Conservation (phyloP, 2,113 vertebrate genomes). For the Melanerpes aurifrons region DNA sequence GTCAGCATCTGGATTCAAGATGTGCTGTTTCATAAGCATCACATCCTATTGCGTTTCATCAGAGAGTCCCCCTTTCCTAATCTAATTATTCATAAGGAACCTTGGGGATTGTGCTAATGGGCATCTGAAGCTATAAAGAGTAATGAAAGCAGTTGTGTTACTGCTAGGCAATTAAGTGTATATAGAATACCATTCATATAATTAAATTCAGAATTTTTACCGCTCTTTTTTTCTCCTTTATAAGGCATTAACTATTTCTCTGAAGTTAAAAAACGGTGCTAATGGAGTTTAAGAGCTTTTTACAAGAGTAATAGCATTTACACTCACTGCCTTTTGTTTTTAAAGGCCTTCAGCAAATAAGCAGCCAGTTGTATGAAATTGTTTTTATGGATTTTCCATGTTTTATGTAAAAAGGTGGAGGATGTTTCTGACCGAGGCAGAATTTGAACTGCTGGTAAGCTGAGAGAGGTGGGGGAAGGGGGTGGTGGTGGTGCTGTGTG, state of each 20-base stretch:
- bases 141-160: slow-evolving; percentile 65
- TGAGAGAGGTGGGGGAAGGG: too few relatives aligned
- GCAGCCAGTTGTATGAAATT: background rate
- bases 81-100: slow-evolving; percentile 64
- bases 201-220: slow-evolving; percentile 54
- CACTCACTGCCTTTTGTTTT: background rate
- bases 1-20: slow-evolving; percentile 74
- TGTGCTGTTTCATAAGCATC: slow-evolving; percentile 50
- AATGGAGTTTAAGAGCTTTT: slow-evolving; percentile 11
- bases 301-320: background rate
- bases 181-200: slow-evolving; percentile 32
- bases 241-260: background rate
- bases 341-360: background rate
- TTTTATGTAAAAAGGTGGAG: background rate
- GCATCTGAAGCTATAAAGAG: slow-evolving; percentile 64
- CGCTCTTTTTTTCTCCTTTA: background rate
- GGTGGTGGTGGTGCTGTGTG: background rate
- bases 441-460: background rate
- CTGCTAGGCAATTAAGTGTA: slow-evolving; percentile 46
- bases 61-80: slow-evolving; percentile 21
- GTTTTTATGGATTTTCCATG: background rate
- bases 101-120: slow-evolving; percentile 65
- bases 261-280: slow-evolving; percentile 24
- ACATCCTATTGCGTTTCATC: slow-evolving; percentile 19
- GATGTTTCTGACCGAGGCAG: background rate